These are phyloP conservation scores for Leptinotarsa lineolata DNA, from an alignment of 1,140 invertebrate species.

Conservation along the genomic window DNA sequence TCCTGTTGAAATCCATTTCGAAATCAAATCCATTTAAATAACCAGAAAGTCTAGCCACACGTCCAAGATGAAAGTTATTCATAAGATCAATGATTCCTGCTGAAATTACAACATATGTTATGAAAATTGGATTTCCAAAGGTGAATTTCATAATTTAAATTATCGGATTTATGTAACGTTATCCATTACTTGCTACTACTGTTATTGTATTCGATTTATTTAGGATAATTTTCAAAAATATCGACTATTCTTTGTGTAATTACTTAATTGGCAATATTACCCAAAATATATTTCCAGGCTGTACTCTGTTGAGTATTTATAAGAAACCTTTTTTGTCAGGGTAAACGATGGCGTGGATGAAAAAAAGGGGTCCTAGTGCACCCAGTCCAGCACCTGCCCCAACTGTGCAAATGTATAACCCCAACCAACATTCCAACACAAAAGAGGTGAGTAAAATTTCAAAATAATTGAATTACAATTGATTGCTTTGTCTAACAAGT, in stretches of 20 bases:
- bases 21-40: neutral
- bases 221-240: neutral
- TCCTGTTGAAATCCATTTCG: neutral
- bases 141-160: constrained; percentile 6
- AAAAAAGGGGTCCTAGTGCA: constrained; percentile 42
- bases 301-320: neutral
- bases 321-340: neutral
- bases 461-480: no score
- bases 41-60: no score
- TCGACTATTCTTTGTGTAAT: neutral
- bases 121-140: constrained; percentile 1
- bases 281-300: neutral
- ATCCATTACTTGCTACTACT: no score
- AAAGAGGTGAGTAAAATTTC: constrained; percentile 42
- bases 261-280: no score
- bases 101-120: constrained; percentile 18
- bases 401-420: constrained; percentile 51
- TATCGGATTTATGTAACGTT: no score
- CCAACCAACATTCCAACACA: constrained; percentile 51
- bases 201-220: neutral
- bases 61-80: constrained; percentile 16
- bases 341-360: constrained; percentile 51
- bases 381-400: constrained; percentile 41
- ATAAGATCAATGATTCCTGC: constrained; percentile 14
- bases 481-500: no score